These are phyloP conservation scores for Gandaritis pyraliata DNA, from an alignment of 2,888 invertebrate genomes.

Conservation along the genomic window DNA sequence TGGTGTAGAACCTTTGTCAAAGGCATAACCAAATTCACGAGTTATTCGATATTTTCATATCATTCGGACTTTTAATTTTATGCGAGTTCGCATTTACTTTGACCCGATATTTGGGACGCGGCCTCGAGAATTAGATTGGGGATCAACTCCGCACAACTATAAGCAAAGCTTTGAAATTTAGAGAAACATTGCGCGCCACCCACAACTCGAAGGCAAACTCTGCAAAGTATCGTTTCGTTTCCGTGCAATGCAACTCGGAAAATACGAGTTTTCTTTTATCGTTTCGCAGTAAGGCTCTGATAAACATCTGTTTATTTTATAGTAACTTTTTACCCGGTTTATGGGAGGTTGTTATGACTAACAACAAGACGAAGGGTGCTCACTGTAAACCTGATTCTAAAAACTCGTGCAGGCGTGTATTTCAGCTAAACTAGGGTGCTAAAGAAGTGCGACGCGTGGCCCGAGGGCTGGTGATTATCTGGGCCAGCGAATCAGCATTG, in stretches of 20 bases:
- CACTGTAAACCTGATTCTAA: conserved; percentile 25
- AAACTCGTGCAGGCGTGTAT: conserved; percentile 3
- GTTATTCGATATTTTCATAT: background rate
- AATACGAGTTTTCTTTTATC: no score
- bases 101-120: conserved; percentile 68
- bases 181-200: no score
- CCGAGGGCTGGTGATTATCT: no score
- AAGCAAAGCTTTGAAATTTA: no score
- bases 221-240: no score
- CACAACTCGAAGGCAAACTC: no score
- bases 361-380: conserved; percentile 36
- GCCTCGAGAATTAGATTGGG: conserved; percentile 51
- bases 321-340: conserved; percentile 50
- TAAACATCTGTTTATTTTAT: conserved; percentile 69
- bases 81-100: conserved; percentile 54
- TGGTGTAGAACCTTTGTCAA: no score
- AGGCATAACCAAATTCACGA: background rate
- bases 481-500: no score
- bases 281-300: conserved; percentile 39
- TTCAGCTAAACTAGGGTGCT: background rate
- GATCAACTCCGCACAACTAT: no score
- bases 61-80: conserved; percentile 24
- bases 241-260: no score
- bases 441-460: background rate
- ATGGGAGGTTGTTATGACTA: conserved; percentile 43